phyloP scores from a whole-genome alignment of 2,797 vertebrate genomes.

The Bucorvus abyssinicus region DNA sequence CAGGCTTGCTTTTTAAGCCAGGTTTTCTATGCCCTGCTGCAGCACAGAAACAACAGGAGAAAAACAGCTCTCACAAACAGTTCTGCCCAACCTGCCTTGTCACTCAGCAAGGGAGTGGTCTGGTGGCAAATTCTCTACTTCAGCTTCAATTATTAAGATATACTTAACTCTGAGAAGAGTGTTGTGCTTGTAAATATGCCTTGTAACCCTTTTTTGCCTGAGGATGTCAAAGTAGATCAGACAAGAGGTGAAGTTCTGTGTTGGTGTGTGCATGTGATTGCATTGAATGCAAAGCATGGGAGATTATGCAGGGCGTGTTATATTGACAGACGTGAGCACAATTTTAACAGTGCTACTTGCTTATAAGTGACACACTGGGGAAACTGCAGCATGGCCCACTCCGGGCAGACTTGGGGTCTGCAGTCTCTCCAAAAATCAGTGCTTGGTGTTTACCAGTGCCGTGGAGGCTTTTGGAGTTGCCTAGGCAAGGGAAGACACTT shows the following conservation, averaged over 20 bases:
- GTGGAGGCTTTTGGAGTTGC: neutral
- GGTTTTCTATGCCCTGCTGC: neutral
- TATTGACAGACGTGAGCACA: neutral
- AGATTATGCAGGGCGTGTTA: neutral
- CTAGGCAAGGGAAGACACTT: neutral
- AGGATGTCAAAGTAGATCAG: neutral
- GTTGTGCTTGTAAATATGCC: neutral
- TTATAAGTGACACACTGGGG: neutral
- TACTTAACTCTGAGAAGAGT: neutral
- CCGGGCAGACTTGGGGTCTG: rapidly evolving
- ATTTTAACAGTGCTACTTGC: neutral
- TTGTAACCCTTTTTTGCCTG: neutral
- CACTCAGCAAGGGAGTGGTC: neutral
- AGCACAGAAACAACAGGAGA: neutral
- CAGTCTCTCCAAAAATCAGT: neutral
- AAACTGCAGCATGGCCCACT: neutral
- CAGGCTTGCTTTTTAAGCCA: neutral
- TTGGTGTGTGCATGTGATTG: neutral
- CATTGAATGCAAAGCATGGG: rapidly evolving
- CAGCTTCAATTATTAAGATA: neutral
- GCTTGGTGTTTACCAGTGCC: neutral
- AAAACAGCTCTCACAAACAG: neutral
- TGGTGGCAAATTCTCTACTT: neutral
- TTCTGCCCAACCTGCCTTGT: neutral
- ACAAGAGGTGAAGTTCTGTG: neutral